Percentiles rank a stretch among this genome's conserved stretches.
Evolutionary conservation across 2,888 invertebrate genomes (phyloP).

Genomic region (Drosophila subsilvestris): DNA sequence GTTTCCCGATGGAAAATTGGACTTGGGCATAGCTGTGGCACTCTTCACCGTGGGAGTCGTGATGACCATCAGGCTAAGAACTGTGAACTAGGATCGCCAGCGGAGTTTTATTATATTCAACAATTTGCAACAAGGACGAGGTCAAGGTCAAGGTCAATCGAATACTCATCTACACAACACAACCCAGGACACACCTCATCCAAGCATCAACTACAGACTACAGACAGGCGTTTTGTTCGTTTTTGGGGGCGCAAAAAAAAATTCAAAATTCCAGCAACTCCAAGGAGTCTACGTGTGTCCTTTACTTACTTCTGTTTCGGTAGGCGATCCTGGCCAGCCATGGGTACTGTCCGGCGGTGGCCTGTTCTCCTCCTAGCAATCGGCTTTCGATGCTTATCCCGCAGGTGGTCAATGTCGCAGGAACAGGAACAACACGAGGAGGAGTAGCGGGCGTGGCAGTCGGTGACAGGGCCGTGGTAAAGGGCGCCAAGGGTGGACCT

Average conservation of each 20-base stretch:
- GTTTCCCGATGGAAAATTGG: constrained; percentile 41
- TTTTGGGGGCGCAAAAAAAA: constrained; percentile 1
- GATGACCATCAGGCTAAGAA: constrained; percentile 67
- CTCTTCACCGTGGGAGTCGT: constrained; percentile 73
- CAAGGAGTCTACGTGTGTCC: not conserved
- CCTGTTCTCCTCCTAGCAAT: constrained; percentile 85
- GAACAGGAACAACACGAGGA: not conserved
- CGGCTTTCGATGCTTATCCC: constrained; percentile 81
- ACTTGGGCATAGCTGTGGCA: constrained; percentile 61
- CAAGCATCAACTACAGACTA: not conserved
- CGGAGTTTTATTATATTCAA: no score
- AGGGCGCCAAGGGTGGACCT: constrained; percentile 29
- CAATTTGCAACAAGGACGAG: no score
- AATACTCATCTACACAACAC: no score
- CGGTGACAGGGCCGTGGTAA: constrained; percentile 10
- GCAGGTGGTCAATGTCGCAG: constrained; percentile 51
- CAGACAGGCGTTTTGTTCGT: constrained; percentile 15
- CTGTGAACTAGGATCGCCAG: constrained; percentile 53
- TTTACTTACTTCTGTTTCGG: constrained; percentile 82
- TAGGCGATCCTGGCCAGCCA: constrained; percentile 86
- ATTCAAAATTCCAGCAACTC: constrained; percentile 24
- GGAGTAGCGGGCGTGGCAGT: not conserved
- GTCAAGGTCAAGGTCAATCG: no score
- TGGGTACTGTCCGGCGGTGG: constrained; percentile 85
- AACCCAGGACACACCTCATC: not conserved